Evolutionary conservation across 92 coral and sea anemone species (phyloP).

Genomic region (Porites rus): DNA sequence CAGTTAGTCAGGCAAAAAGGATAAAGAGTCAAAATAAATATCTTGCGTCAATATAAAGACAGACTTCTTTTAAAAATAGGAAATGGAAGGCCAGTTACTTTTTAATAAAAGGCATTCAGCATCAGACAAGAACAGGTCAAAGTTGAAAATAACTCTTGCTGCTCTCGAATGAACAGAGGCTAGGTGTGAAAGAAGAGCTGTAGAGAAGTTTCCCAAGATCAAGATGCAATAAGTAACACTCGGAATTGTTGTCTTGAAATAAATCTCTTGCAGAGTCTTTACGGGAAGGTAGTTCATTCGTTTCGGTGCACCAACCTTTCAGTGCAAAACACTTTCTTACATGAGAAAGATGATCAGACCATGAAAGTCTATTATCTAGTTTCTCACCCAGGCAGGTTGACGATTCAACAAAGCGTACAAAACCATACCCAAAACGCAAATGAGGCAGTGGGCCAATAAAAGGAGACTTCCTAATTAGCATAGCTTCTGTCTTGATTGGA

Average conservation of each 20-base stretch:
- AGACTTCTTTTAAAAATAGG: background rate
- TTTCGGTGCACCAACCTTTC: constrained; percentile 24
- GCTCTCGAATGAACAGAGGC: constrained; percentile 9
- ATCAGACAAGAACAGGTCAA: background rate
- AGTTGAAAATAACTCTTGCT: constrained; percentile 16
- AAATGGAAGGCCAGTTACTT: constrained; percentile 1
- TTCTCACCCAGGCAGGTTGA: no score
- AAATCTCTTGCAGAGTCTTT: background rate
- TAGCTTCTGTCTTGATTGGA: no score
- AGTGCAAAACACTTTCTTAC: background rate
- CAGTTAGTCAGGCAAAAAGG: background rate
- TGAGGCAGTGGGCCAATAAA: no score
- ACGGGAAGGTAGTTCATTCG: constrained; percentile 7
- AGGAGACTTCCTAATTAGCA: no score
- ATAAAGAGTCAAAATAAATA: background rate
- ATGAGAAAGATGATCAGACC: no score
- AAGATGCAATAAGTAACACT: constrained; percentile 4
- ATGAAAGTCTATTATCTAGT: no score
- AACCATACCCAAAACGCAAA: no score
- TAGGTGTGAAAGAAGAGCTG: background rate
- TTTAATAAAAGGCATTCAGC: background rate
- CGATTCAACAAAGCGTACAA: no score
- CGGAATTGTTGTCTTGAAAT: constrained; percentile 2
- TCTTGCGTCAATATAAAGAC: background rate
- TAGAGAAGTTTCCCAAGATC: constrained; percentile 1